A percentile compares a stretch with the other conserved stretches of the same genome.
Evolutionary conservation across 30 jellyfish, hydroid and myxozoan genomes (phyloP).

Genomic region (Catostylus mosaicus): DNA sequence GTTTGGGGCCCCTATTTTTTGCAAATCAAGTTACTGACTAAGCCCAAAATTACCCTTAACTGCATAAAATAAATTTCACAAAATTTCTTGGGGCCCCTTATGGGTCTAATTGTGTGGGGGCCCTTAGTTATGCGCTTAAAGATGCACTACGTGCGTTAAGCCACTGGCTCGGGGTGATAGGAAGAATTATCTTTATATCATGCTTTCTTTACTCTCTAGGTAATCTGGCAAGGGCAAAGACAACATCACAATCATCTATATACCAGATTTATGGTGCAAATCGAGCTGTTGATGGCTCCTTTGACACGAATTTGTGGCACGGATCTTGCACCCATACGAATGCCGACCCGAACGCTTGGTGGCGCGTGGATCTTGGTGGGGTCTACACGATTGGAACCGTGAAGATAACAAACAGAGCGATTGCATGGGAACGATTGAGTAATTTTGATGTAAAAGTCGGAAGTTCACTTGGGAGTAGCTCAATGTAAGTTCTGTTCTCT

Average conservation of each 20-base stretch:
- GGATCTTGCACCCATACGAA: conserved; percentile 17
- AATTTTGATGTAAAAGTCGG: conserved; percentile 27
- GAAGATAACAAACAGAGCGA: conserved; percentile 8
- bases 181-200: too few relatives aligned
- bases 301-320: not conserved
- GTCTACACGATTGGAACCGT: conserved; percentile 24
- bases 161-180: too few relatives aligned
- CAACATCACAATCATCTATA: not conserved
- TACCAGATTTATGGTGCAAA: not conserved
- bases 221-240: conserved; percentile 3
- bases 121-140: too few relatives aligned
- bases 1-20: too few relatives aligned
- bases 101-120: too few relatives aligned
- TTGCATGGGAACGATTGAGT: not conserved
- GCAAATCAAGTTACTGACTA: too few relatives aligned
- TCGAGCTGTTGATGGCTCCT: conserved; percentile 18
- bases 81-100: too few relatives aligned
- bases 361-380: conserved; percentile 26
- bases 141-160: too few relatives aligned
- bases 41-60: too few relatives aligned
- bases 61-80: too few relatives aligned
- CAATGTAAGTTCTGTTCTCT: not conserved
- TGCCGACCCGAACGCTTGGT: not conserved
- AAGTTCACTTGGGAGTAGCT: not conserved
- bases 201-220: too few relatives aligned